Percentiles rank a stretch among this genome's conserved stretches.
phyloP scores from a whole-genome alignment of 2,888 invertebrate genomes.

The Vesta saturnalis region DNA sequence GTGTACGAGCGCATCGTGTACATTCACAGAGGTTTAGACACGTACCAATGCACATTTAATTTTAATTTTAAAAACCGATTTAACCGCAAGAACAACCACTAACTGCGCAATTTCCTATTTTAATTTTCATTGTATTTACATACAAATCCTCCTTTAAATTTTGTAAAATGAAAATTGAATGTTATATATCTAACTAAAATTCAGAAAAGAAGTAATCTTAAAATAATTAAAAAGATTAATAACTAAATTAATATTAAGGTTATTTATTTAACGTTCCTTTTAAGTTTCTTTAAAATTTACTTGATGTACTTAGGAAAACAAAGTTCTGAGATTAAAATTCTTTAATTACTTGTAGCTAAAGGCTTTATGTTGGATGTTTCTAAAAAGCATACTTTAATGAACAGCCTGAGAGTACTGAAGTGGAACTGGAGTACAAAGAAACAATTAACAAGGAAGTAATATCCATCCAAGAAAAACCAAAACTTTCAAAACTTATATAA shows the following conservation, averaged over 20 bases:
- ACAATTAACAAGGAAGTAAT: slow-evolving; percentile 62
- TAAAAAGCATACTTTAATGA: slow-evolving; percentile 56
- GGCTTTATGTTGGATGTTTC: slow-evolving; percentile 51
- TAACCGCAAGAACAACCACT: slow-evolving; percentile 44
- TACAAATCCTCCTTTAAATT: not conserved
- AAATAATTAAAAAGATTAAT: slow-evolving; percentile 15
- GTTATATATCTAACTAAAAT: slow-evolving; percentile 19
- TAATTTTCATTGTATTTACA: slow-evolving; percentile 42
- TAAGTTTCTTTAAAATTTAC: slow-evolving; percentile 25
- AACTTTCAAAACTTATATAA: slow-evolving; percentile 54
- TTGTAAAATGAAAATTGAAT: not conserved
- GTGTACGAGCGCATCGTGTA: slow-evolving; percentile 42
- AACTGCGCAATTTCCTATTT: slow-evolving; percentile 51
- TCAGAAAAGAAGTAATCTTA: slow-evolving; percentile 3
- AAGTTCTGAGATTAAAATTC: slow-evolving; percentile 52
- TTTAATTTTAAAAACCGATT: slow-evolving; percentile 49
- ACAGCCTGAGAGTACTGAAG: slow-evolving; percentile 56
- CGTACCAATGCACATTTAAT: slow-evolving; percentile 53
- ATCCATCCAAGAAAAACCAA: slow-evolving; percentile 57
- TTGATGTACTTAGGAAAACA: slow-evolving; percentile 36
- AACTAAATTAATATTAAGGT: slow-evolving; percentile 11
- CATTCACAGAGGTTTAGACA: slow-evolving; percentile 49
- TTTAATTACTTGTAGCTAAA: slow-evolving; percentile 56
- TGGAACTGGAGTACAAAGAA: slow-evolving; percentile 60
- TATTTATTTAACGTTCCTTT: slow-evolving; percentile 18